phyloP scores from a whole-genome alignment of 2,888 invertebrate genomes.

The Drosophila pseudotalamancana region DNA sequence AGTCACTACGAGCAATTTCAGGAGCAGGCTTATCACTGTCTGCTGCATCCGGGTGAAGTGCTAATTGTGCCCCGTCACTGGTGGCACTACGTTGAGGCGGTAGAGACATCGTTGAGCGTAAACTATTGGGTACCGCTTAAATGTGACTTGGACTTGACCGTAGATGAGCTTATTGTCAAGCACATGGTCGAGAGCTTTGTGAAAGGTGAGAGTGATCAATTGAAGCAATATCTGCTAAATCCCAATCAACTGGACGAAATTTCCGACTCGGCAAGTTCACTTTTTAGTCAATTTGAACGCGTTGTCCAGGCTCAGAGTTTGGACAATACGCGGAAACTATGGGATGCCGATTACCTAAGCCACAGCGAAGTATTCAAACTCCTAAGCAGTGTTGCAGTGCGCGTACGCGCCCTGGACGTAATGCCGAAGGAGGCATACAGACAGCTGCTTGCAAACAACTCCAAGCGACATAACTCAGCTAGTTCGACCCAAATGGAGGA shows the following conservation, averaged over 20 bases:
- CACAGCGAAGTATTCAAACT: constrained; percentile 19
- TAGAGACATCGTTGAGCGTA: constrained; percentile 88
- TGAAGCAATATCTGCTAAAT: constrained; percentile 86
- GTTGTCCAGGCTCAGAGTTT: constrained; percentile 37
- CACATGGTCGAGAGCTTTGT: constrained; percentile 87
- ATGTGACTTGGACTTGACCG: constrained; percentile 75
- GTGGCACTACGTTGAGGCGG: constrained; percentile 99
- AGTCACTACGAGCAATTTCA: constrained; percentile 40
- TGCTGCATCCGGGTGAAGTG: constrained; percentile 93
- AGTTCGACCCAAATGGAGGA: not conserved
- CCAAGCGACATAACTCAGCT: constrained; percentile 34
- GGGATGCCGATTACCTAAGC: constrained; percentile 48
- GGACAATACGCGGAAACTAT: constrained; percentile 33
- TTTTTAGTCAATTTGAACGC: constrained; percentile 51
- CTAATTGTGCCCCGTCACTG: constrained; percentile 95
- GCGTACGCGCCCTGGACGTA: constrained; percentile 30
- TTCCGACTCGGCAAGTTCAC: constrained; percentile 29
- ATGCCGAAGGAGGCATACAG: constrained; percentile 55
- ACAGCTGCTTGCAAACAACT: constrained; percentile 46
- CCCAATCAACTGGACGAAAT: constrained; percentile 87
- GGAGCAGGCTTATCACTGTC: constrained; percentile 85
- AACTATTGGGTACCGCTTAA: constrained; percentile 90
- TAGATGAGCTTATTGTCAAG: constrained; percentile 88
- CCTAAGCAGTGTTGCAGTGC: not conserved
- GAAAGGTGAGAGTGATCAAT: constrained; percentile 85